Conservation (phyloP, 2,888 invertebrate species). For the Agonum fuliginosum region DNA sequence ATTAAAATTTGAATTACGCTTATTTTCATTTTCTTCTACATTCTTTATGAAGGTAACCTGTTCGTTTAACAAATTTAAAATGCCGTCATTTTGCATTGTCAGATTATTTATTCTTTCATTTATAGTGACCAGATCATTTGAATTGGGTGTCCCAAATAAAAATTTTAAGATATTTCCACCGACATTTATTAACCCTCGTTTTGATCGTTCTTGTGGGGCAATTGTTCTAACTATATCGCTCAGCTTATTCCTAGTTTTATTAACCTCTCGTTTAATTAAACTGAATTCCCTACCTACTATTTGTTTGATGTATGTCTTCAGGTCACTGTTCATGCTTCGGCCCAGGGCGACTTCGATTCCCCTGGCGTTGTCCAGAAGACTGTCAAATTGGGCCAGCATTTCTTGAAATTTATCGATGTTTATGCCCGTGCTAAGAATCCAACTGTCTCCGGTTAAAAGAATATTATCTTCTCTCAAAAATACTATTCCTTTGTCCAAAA, state of each 20-base stretch:
- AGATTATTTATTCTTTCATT: slow-evolving; percentile 46
- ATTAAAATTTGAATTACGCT: slow-evolving; percentile 14
- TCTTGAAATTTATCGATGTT: not conserved
- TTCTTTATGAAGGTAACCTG: slow-evolving; percentile 27
- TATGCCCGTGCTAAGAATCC: slow-evolving; percentile 21
- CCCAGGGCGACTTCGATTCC: slow-evolving; percentile 6
- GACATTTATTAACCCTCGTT: slow-evolving; percentile 32
- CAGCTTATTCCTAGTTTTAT: slow-evolving; percentile 1
- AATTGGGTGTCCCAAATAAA: slow-evolving; percentile 37
- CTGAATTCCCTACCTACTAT: slow-evolving; percentile 43
- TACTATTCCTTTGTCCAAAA: slow-evolving; percentile 33
- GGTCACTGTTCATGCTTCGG: not conserved
- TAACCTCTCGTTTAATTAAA: slow-evolving; percentile 21
- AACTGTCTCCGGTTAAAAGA: slow-evolving; percentile 20
- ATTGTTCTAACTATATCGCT: not conserved
- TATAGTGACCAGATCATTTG: not conserved
- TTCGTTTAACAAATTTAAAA: slow-evolving; percentile 33
- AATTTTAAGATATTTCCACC: slow-evolving; percentile 37
- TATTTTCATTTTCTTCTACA: not conserved
- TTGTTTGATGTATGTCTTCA: not conserved
- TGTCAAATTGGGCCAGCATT: not conserved
- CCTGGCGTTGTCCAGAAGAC: not conserved
- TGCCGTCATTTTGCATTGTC: not conserved
- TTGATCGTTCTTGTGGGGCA: slow-evolving; percentile 12
- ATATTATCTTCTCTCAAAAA: slow-evolving; percentile 31